Conservation (phyloP, 2,888 invertebrate species). For the Bellardia bayeri region DNA sequence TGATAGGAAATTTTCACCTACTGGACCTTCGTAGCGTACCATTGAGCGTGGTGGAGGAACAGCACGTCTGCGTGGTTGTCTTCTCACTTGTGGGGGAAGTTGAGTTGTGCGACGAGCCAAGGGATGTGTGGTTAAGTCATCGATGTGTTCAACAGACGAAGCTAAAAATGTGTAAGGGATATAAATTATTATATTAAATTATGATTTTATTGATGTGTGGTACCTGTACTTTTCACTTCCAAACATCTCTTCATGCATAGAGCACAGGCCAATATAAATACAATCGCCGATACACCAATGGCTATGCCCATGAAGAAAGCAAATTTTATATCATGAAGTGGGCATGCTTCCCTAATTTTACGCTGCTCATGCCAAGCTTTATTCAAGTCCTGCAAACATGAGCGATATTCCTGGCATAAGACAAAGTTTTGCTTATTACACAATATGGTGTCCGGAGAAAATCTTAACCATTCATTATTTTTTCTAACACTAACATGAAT, state of each 20-base stretch:
- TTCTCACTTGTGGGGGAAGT: slow-evolving; percentile 71
- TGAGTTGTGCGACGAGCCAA: slow-evolving; percentile 74
- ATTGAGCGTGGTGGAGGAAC: slow-evolving; percentile 50
- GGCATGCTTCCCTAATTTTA: neutral
- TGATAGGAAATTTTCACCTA: slow-evolving; percentile 80
- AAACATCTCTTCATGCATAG: slow-evolving; percentile 79
- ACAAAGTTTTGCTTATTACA: slow-evolving; percentile 76
- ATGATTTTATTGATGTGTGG: neutral
- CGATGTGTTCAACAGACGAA: neutral
- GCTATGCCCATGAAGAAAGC: slow-evolving; percentile 80
- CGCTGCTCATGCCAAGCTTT: slow-evolving; percentile 59
- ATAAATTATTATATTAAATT: neutral
- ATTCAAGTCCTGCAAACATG: slow-evolving; percentile 78
- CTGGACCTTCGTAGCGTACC: slow-evolving; percentile 57
- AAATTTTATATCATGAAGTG: slow-evolving; percentile 76
- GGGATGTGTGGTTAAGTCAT: slow-evolving; percentile 32
- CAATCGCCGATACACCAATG: slow-evolving; percentile 79
- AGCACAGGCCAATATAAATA: slow-evolving; percentile 78
- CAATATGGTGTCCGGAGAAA: slow-evolving; percentile 52
- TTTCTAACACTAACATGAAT: neutral
- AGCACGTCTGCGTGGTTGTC: slow-evolving; percentile 74
- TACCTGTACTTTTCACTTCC: slow-evolving; percentile 73
- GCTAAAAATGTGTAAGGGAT: slow-evolving; percentile 4
- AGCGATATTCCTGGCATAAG: slow-evolving; percentile 79
- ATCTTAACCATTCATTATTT: slow-evolving; percentile 58